Evolutionary conservation across 2,888 invertebrate genomes (phyloP).

Genomic region (Latrodectus hesperus): DNA sequence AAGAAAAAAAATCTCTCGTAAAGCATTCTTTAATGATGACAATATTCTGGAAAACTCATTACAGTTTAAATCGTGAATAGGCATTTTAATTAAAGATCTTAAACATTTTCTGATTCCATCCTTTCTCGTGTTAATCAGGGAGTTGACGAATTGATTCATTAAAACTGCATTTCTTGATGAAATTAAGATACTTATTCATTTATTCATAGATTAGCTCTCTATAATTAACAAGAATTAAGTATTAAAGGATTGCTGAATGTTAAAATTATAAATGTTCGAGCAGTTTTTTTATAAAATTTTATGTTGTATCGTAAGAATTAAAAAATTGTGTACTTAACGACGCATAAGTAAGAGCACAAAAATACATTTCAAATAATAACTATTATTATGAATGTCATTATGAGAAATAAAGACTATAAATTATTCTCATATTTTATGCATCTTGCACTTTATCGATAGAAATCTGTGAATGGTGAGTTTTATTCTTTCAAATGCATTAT

Average conservation of each 20-base stretch:
- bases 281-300: too few relatives aligned
- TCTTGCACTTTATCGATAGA: too few relatives aligned
- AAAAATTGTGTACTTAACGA: too few relatives aligned
- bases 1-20: constrained; percentile 2
- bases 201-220: constrained; percentile 32
- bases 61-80: constrained; percentile 9
- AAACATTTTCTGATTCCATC: constrained; percentile 38
- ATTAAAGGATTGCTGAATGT: constrained; percentile 8
- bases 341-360: too few relatives aligned
- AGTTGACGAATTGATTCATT: constrained; percentile 35
- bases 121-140: constrained; percentile 29
- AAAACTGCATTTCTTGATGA: constrained; percentile 10
- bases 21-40: constrained; percentile 1
- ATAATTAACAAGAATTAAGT: constrained; percentile 14
- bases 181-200: constrained; percentile 45
- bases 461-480: too few relatives aligned
- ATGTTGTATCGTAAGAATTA: too few relatives aligned
- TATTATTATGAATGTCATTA: too few relatives aligned
- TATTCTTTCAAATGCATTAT: too few relatives aligned
- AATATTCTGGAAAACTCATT: background rate
- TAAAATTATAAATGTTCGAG: background rate
- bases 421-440: too few relatives aligned
- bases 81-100: constrained; percentile 41
- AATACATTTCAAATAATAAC: too few relatives aligned
- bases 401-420: too few relatives aligned